Conservation (phyloP, 2,113 vertebrate genomes). For the Pristiophorus japonicus region DNA sequence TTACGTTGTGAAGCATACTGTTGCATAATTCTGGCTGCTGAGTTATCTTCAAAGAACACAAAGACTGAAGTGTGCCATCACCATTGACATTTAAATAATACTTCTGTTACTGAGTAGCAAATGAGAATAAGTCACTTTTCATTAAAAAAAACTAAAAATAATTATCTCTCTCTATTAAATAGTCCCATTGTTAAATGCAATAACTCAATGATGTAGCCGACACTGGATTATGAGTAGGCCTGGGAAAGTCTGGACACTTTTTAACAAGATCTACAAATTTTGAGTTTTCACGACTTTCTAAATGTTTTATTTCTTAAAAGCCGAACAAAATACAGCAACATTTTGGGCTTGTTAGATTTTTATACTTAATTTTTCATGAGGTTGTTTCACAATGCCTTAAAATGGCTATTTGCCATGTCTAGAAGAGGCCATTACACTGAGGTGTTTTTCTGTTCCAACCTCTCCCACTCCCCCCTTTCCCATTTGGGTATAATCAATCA, state of each 20-base stretch:
- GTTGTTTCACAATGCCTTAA: not conserved
- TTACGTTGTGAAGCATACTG: not conserved
- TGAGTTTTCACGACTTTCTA: not conserved
- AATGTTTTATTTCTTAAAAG: not conserved
- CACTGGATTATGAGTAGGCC: not conserved
- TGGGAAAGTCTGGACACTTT: not conserved
- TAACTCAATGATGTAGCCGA: not conserved
- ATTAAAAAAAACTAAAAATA: too few relatives aligned
- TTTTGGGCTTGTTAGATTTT: not conserved
- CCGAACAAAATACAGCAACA: not conserved
- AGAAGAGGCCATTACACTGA: not conserved
- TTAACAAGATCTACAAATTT: not conserved
- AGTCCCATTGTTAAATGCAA: not conserved
- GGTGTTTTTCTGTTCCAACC: not conserved
- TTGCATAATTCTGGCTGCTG: not conserved
- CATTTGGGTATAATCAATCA: not conserved
- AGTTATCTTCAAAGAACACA: not conserved
- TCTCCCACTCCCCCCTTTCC: not conserved
- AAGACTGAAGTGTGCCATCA: not conserved
- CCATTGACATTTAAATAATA: not conserved
- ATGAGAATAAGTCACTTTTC: not conserved
- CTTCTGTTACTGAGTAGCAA: not conserved
- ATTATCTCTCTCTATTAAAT: too few relatives aligned
- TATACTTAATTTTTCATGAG: not conserved
- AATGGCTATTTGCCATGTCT: not conserved